Evolutionary conservation across 2,113 vertebrate species (phyloP), one percentile per base, ranked within the genome.

Genomic region (Bubo scandiacus): DNA sequence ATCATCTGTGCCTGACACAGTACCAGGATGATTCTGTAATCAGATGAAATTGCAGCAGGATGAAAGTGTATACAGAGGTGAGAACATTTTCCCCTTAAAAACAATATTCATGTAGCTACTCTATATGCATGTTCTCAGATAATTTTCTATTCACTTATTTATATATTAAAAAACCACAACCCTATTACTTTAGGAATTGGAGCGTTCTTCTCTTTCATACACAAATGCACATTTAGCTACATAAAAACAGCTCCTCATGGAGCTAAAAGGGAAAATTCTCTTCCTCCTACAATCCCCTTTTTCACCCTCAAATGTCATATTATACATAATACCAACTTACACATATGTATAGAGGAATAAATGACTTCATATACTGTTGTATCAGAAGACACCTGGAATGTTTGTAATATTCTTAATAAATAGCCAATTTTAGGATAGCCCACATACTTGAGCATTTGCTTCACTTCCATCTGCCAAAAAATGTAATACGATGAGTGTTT

Each of bases 391-490:
- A 89, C 65, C 57, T 79, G 36, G 36, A 94, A 94, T 49, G 10
- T 51, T 19, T 92, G 57, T 45, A 81, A 57, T 58, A 92, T 66
- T 87, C 29, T 57, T 92, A 94, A 94, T 67, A 90, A 94, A 95
- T 70, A 68, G 72, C 57, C 79, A 89, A 4, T 89, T 96, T 95
- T 85, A 94, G 65, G 61, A 84, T 63, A 86, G 92, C 61, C 72
- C 77, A 95, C 82, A 83, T 93, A 95, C 19, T 92, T 58, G 13
- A 96, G 9, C 63, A 93, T 75, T 94, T 92, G 75, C 36, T 95
- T 91, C 59, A 49, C 23, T 79, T 92, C 36, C 47, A 92, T 92
- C 73, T 95, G 94, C 91, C 91, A 95, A 79, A 87, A 96, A 81
- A 89, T 42, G 21, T 78, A 92, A 81, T 14, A 79, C 0, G 5